Conservation (phyloP, 1,140 invertebrate species). For the roundworm (Caenorhabditis elegans) region WBcel235 BX284606.5:5704001-5704500, state of each 20-base stretch:
- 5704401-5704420: neutral
- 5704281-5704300: neutral
- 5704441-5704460: neutral
- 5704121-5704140: neutral
- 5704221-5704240: conserved; percentile 27
- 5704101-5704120: neutral
- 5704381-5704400: neutral
- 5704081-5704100: neutral
- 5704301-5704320: neutral
- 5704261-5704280: conserved; percentile 29
- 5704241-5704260: conserved; percentile 32
- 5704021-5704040: conserved; percentile 1
- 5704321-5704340: neutral
- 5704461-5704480: too few species aligned
- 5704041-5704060: conserved; percentile 14
- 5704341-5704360: neutral
- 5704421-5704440: neutral
- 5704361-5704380: neutral
- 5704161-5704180: conserved; percentile 16
- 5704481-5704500: too few species aligned
- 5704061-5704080: neutral
- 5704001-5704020: neutral
- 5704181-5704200: conserved; percentile 18
- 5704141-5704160: conserved; percentile 13
- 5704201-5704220: neutral